Conservation (phyloP, 2,888 invertebrate species). For the Melieria picta region DNA sequence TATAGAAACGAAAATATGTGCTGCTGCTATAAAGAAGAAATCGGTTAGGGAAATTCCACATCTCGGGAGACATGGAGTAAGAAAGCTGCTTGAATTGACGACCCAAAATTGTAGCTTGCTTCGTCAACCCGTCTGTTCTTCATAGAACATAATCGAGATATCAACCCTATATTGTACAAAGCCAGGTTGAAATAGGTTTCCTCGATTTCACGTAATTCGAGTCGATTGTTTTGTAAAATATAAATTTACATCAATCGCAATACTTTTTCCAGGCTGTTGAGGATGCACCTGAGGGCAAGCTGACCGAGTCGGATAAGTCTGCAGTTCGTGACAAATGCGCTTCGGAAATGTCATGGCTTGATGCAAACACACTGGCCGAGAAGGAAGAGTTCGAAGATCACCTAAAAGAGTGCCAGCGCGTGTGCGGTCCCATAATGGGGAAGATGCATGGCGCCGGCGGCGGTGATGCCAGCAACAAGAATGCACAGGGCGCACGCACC, state of each 20-base stretch:
- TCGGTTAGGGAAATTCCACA: too few relatives aligned
- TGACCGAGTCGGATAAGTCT: constrained; percentile 78
- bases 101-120: too few relatives aligned
- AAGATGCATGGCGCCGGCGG: constrained; percentile 78
- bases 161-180: too few relatives aligned
- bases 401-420: constrained; percentile 78
- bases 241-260: not conserved
- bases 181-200: too few relatives aligned
- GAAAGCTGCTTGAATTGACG: too few relatives aligned
- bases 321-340: constrained; percentile 75
- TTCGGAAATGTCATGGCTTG: constrained; percentile 82
- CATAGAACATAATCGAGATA: too few relatives aligned
- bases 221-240: too few relatives aligned
- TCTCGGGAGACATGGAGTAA: too few relatives aligned
- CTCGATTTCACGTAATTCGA: too few relatives aligned
- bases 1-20: too few relatives aligned
- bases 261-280: constrained; percentile 70
- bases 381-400: constrained; percentile 82
- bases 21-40: too few relatives aligned
- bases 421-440: constrained; percentile 83
- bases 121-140: too few relatives aligned
- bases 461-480: constrained; percentile 72
- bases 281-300: constrained; percentile 72
- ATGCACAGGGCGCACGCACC: constrained; percentile 72
- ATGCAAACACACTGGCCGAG: constrained; percentile 80